Base-by-base conservation (phyloP, 2,113 vertebrate species). In the Mus pahari region DNA sequence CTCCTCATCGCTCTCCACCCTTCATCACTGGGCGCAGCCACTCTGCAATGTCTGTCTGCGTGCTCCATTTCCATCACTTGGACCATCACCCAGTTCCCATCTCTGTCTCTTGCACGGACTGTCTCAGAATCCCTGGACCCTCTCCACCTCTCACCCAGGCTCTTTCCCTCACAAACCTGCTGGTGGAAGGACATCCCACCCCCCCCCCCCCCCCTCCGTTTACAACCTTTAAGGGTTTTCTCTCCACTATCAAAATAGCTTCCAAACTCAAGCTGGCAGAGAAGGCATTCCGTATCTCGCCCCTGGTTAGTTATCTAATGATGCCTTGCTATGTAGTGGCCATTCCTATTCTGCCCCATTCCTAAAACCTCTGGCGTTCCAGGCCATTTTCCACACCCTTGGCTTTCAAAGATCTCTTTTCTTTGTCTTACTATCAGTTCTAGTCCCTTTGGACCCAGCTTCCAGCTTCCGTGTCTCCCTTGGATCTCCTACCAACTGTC, bases 81-180 rank as follows among this genome's bases (percentile, higher is more conserved):
- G 39, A 77, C 42, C 64, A 75, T 62, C 53, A 5, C 24, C 28
- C 48, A 66, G 33, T 66, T 33, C 71, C 87, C 19, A 3, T 24
- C 60, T 5, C 84, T 12, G 2, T 26, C 66, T 70, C 84, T 58
- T 5, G 0, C 24, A 11, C 0, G 0, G 77, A 64, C 16, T 14
- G 1, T 17, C n/a, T 20, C 5, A 22, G 50, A 24, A 83, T 86
- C 48, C 19, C 89, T 74, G 26, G n/a, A 48, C 12, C 66, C 13
- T 3, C 24, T 78, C 39, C 13, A 20, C 50, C 68, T 11, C 93
- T 50, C 74, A 70, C 45, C n/a, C 24, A 68, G 19, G 3, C 48
- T 92, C 73, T 94, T 58, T 74, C 36, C 45, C 92, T 31, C 77
- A 39, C 48, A 96, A 74, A 89, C 42, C 24, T 66, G 39, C 92